phyloP scores from a whole-genome alignment of 2,888 invertebrate genomes.

The Bombylius discolor region DNA sequence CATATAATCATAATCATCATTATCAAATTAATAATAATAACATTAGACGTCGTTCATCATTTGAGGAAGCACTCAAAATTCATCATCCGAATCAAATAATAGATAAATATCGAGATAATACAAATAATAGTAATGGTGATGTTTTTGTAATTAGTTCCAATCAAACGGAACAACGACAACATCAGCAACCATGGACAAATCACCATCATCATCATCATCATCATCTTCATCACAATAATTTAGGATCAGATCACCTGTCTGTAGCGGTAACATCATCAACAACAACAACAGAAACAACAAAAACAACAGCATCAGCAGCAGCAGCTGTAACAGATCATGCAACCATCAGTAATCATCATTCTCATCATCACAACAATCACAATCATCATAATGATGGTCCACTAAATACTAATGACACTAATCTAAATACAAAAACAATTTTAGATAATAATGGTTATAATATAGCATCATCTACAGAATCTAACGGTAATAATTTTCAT shows the following conservation, averaged over 20 bases:
- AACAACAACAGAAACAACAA: background rate
- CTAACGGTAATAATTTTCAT: slow-evolving; percentile 21
- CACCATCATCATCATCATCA: background rate
- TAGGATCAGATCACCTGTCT: too few species aligned
- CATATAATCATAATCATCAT: background rate
- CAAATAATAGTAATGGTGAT: background rate
- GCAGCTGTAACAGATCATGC: background rate
- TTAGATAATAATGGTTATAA: background rate
- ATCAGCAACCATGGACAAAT: background rate
- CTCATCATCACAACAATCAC: background rate
- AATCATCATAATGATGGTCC: background rate
- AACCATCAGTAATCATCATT: background rate
- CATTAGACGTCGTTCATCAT: slow-evolving; percentile 1
- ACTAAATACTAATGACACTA: background rate
- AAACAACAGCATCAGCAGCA: background rate
- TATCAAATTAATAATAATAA: background rate
- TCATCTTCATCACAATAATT: background rate
- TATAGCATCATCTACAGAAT: slow-evolving; percentile 9
- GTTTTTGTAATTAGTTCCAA: slow-evolving; percentile 6
- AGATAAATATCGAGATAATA: background rate
- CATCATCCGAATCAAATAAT: background rate
- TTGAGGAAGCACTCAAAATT: slow-evolving; percentile 5
- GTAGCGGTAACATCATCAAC: too few species aligned
- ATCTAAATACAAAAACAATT: background rate
- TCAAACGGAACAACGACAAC: slow-evolving; percentile 2